Evolutionary conservation across 64 coral and sea anemone genomes (phyloP), one percentile per base, ranked within the genome.

Genomic region (Hydrozoanthus tunicans): DNA sequence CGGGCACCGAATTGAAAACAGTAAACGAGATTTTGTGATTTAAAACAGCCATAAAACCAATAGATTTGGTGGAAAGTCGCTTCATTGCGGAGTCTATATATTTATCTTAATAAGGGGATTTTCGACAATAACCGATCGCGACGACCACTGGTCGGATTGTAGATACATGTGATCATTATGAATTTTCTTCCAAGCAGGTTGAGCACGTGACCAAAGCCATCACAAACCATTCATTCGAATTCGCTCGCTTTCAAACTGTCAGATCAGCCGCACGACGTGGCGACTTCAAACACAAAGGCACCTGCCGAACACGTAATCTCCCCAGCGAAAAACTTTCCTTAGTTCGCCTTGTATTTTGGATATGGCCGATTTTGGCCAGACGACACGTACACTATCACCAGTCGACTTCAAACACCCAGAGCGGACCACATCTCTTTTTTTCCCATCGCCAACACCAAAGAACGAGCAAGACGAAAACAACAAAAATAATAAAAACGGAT

Each of bases 301-400:
- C 95, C 95, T 96, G 95, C 95, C 23, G 90, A 92, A 93, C 94
- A 96, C 92, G 95, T 96, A 96, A 96, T 96, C 77, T 62, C 61
- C 83, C 77, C 86, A 96, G 85, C 86, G 72, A 84, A 85, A 80
- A 89, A 80, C 85, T 96, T 83, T 83, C 89, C 90, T 94, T 86
- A 62, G 77, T 69, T 84, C 86, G 90, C 89, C 78, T 93, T 91
- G 72, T 91, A 80, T 56, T 79, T 88, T 91, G 95, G 95, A 96
- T 77, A 96, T 96, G 95, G 95, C 95, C 95, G 95, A 96, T 96
- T 96, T 96, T 94, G 95, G 95, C 95, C 95, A 94, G 55, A 92
- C 92, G 80, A 94, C 95, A 89, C 90, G 95, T 89, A 92, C 92
- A 83, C 76, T 96, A 76, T 96, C 95, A 96, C 95, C 95, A 91